Conservation (phyloP, 2,888 invertebrate species). For the Pteria penguin region DNA sequence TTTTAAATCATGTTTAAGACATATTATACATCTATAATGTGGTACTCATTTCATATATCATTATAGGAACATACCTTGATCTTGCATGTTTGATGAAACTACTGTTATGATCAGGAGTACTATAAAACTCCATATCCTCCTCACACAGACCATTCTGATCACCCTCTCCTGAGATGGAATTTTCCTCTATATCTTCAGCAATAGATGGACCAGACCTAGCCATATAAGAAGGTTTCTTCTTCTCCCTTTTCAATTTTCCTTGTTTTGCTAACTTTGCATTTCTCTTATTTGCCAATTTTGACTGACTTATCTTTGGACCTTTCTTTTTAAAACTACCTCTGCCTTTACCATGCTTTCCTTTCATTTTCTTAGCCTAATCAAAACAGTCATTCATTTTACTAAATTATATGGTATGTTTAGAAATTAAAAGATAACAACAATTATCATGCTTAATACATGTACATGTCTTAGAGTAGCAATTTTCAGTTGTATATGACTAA, state of each 20-base stretch:
- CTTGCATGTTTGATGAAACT: conserved; percentile 52
- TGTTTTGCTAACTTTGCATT: conserved; percentile 64
- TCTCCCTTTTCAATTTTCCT: conserved; percentile 61
- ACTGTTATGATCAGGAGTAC: conserved; percentile 37
- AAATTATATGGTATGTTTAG: no score
- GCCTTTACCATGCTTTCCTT: no score
- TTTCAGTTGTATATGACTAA: no score
- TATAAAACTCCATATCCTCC: conserved; percentile 56
- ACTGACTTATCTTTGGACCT: conserved; percentile 48
- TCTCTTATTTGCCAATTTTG: conserved; percentile 65
- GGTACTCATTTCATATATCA: no score
- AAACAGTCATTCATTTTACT: no score
- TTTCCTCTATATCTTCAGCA: background rate
- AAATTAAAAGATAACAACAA: no score
- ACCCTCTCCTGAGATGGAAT: background rate
- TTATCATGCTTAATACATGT: no score
- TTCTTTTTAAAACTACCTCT: conserved; percentile 26
- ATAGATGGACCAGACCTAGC: background rate
- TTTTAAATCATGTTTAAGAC: no score
- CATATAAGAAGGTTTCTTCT: conserved; percentile 26
- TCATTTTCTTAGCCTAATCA: no score
- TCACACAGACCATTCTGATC: conserved; percentile 35
- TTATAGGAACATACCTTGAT: no score
- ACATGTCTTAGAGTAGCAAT: no score
- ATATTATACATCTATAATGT: no score